Conservation (phyloP, 2,888 invertebrate species). For the Plebejus argus region DNA sequence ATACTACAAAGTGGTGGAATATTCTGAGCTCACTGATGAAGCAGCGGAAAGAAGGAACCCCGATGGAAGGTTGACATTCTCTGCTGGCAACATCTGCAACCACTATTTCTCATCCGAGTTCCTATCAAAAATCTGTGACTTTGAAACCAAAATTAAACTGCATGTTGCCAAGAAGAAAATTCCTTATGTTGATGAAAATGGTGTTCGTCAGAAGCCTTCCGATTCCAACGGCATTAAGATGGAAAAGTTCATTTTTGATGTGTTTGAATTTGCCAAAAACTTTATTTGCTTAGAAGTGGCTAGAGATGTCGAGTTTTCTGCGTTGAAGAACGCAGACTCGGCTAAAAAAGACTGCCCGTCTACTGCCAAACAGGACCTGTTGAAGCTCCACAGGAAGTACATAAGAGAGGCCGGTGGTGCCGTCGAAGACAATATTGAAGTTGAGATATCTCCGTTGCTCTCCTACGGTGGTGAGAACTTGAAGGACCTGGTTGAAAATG, state of each 20-base stretch:
- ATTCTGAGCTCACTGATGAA: constrained; percentile 95
- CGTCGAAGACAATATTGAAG: constrained; percentile 83
- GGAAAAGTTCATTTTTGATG: constrained; percentile 99
- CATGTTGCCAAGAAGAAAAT: constrained; percentile 99
- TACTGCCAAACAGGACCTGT: constrained; percentile 90
- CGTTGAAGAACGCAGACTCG: constrained; percentile 95
- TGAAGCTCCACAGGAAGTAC: constrained; percentile 88
- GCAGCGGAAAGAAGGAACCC: constrained; percentile 90
- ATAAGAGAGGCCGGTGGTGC: constrained; percentile 90
- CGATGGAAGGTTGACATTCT: constrained; percentile 92
- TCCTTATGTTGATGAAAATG: constrained; percentile 87
- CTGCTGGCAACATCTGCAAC: constrained; percentile 98
- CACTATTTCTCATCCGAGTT: constrained; percentile 97
- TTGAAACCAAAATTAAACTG: constrained; percentile 89
- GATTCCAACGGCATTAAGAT: constrained; percentile 98
- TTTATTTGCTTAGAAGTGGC: constrained; percentile 96
- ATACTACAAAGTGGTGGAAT: constrained; percentile 96
- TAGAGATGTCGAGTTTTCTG: constrained; percentile 96
- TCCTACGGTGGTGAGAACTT: constrained; percentile 96
- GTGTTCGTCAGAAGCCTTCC: constrained; percentile 86
- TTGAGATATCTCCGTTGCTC: constrained; percentile 95
- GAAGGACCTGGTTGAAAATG: constrained; percentile 82
- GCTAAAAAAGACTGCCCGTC: constrained; percentile 94
- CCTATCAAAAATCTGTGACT: constrained; percentile 86
- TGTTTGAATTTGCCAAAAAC: constrained; percentile 94